Conservation (phyloP, 2,888 invertebrate species). For the Eulithis testata region DNA sequence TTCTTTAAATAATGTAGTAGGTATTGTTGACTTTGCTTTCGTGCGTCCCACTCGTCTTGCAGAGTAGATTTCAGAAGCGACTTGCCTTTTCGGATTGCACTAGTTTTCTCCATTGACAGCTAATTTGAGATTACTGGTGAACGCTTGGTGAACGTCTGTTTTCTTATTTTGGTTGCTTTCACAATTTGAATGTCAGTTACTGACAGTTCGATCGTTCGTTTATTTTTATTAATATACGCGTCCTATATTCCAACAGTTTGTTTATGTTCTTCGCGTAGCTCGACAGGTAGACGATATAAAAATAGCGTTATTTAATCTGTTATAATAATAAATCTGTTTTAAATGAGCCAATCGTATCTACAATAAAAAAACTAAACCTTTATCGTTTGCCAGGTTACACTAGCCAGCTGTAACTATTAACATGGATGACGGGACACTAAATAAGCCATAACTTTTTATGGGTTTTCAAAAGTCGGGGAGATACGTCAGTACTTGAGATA, state of each 20-base stretch:
- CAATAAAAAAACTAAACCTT: constrained; percentile 7
- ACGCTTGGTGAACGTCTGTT: constrained; percentile 35
- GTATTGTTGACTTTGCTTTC: constrained; percentile 54
- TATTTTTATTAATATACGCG: constrained; percentile 41
- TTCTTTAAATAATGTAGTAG: constrained; percentile 55
- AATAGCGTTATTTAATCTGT: constrained; percentile 1
- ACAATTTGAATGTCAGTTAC: constrained; percentile 52
- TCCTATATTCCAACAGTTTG: constrained; percentile 43
- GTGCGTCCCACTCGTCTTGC: constrained; percentile 47
- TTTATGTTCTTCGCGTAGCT: constrained; percentile 41
- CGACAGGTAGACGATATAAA: constrained; percentile 9
- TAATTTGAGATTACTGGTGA: constrained; percentile 48
- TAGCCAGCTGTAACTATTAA: constrained; percentile 30
- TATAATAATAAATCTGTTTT: constrained; percentile 6
- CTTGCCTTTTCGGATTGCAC: constrained; percentile 47
- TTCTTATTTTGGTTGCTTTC: constrained; percentile 46
- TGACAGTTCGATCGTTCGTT: constrained; percentile 44
- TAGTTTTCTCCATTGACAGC: constrained; percentile 48
- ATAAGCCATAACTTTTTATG: constrained; percentile 48
- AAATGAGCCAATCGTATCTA: constrained; percentile 4
- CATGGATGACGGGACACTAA: constrained; percentile 40
- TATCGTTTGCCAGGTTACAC: constrained; percentile 8
- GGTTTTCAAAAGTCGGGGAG: constrained; percentile 46
- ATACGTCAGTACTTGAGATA: constrained; percentile 1
- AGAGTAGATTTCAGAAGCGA: constrained; percentile 44